Evolutionary conservation across 2,797 vertebrate genomes (phyloP).

Genomic region (Schizopygopsis pylzovi): DNA sequence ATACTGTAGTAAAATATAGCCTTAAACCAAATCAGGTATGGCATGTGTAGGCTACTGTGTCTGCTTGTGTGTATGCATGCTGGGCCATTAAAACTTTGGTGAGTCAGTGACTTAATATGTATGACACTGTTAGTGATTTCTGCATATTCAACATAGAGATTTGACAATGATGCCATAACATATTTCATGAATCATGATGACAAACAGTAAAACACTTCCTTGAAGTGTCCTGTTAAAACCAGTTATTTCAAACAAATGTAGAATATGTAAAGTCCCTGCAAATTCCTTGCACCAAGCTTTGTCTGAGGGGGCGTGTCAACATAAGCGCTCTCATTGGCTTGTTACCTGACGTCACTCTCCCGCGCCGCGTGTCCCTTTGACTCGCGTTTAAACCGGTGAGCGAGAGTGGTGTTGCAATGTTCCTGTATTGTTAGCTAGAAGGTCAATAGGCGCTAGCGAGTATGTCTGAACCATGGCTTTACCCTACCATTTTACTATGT

Average conservation of each 20-base stretch:
- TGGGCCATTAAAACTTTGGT: background rate
- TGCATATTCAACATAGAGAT: background rate
- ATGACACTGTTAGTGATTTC: too few species aligned
- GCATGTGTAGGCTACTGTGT: too few species aligned
- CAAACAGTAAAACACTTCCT: background rate
- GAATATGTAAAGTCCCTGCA: background rate
- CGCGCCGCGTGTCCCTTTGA: background rate
- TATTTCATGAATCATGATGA: background rate
- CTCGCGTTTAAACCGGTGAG: background rate
- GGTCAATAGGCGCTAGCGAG: background rate
- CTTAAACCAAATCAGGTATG: too few species aligned
- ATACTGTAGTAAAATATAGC: too few species aligned
- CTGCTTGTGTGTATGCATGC: background rate
- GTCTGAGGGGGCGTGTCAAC: background rate
- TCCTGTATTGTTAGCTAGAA: background rate
- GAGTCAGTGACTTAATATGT: background rate
- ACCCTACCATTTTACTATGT: slow-evolving; percentile 85
- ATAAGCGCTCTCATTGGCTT: background rate
- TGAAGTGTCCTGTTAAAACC: background rate
- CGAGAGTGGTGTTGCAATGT: background rate
- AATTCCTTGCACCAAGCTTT: background rate
- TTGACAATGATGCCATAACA: background rate
- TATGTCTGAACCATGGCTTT: slow-evolving; percentile 74
- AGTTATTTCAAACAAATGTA: too few species aligned
- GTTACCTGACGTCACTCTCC: background rate